Evolutionary conservation across 2,797 vertebrate species (phyloP).

Genomic region (Hipposideros larvatus): DNA sequence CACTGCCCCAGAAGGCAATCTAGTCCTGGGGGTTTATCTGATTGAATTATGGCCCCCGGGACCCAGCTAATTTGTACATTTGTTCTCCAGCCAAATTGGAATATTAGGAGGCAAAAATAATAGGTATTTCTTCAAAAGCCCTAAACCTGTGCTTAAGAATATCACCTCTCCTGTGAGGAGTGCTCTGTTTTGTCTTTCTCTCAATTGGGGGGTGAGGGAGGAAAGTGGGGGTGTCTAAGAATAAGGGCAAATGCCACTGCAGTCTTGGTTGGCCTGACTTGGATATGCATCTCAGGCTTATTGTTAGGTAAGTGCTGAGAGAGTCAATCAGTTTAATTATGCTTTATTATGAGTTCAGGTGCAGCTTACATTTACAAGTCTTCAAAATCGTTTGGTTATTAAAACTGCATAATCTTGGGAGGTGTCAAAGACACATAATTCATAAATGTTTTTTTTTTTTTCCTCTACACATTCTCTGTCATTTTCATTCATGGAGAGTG

Average conservation of each 20-base stretch:
- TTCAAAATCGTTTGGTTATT: constrained; percentile 85
- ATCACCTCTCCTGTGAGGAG: neutral
- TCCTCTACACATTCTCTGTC: constrained; percentile 78
- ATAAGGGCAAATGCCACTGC: constrained; percentile 39
- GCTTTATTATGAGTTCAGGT: constrained; percentile 81
- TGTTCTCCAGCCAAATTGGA: constrained; percentile 17
- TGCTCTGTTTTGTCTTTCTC: neutral
- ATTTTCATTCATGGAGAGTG: constrained; percentile 86
- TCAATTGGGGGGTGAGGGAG: neutral
- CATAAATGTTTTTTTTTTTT: constrained; percentile 84
- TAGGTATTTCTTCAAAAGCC: constrained; percentile 10
- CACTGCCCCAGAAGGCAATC: neutral
- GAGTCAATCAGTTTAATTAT: constrained; percentile 82
- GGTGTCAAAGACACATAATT: constrained; percentile 83
- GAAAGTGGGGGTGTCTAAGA: neutral
- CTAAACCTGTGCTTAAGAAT: neutral
- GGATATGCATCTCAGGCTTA: constrained; percentile 10
- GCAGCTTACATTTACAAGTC: constrained; percentile 85
- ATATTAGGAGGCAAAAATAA: constrained; percentile 18
- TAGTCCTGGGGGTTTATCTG: neutral
- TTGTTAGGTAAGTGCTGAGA: constrained; percentile 66
- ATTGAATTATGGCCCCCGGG: neutral
- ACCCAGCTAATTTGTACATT: neutral
- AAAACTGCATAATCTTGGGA: constrained; percentile 83
- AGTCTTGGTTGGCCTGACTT: neutral